phyloP scores from a whole-genome alignment of 2,888 invertebrate genomes.

The Mechanitis messenoides region DNA sequence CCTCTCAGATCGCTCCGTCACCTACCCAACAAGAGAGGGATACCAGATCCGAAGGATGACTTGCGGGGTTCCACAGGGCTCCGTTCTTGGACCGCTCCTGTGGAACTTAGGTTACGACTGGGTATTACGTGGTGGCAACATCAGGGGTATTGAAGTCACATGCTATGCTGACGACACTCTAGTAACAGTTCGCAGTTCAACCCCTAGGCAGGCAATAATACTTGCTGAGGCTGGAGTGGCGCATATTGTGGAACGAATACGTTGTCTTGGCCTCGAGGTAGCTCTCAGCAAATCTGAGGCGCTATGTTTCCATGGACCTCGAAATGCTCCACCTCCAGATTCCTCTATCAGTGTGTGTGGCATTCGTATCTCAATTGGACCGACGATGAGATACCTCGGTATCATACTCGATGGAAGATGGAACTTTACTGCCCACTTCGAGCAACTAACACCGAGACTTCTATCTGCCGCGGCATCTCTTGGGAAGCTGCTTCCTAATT shows the following conservation, averaged over 20 bases:
- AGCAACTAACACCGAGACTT: slow-evolving; percentile 13
- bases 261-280: slow-evolving; percentile 4
- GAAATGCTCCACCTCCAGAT: slow-evolving; percentile 10
- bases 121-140: no score
- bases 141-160: no score
- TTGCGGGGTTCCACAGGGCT: no score
- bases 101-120: no score
- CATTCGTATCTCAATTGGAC: slow-evolving; percentile 3
- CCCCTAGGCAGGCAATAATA: background rate
- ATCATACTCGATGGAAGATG: slow-evolving; percentile 21
- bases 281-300: slow-evolving; percentile 8
- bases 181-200: background rate
- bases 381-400: slow-evolving; percentile 18
- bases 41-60: no score
- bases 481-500: slow-evolving; percentile 19
- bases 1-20: no score
- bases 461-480: slow-evolving; percentile 16
- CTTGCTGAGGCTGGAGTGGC: background rate
- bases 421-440: slow-evolving; percentile 20
- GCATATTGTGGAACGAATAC: background rate
- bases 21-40: no score
- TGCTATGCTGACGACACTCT: slow-evolving; percentile 1
- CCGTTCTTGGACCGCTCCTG: no score
- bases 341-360: slow-evolving; percentile 13
- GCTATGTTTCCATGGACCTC: slow-evolving; percentile 21